A percentile compares a stretch with the other conserved stretches of the same genome.
phyloP scores from a whole-genome alignment of 2,113 vertebrate species.

The Astatoreochromis straeleni region DNA sequence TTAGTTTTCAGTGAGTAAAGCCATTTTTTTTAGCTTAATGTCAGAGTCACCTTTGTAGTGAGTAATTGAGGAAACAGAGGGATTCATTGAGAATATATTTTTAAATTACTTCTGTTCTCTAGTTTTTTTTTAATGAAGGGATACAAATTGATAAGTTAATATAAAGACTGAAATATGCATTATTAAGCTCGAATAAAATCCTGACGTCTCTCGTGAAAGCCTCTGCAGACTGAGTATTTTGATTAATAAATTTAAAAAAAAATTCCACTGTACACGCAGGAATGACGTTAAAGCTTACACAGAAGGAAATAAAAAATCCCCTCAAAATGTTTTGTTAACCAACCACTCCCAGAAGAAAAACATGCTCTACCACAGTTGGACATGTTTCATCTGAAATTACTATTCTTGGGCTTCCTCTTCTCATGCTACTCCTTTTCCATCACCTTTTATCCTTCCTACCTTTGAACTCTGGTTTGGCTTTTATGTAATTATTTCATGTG shows the following conservation, averaged over 20 bases:
- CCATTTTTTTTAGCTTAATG: neutral
- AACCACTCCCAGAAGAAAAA: neutral
- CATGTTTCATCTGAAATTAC: neutral
- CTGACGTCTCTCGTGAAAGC: neutral
- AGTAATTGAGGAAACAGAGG: neutral
- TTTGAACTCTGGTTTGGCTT: neutral
- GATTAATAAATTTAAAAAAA: accelerated
- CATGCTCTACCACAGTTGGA: neutral
- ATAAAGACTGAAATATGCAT: neutral
- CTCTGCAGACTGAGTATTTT: neutral
- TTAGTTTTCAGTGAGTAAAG: neutral
- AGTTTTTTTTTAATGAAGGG: neutral
- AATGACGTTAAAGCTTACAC: neutral
- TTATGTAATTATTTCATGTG: neutral
- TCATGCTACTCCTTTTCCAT: neutral
- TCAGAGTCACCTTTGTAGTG: neutral
- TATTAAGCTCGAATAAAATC: neutral
- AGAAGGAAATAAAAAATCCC: neutral
- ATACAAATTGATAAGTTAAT: neutral
- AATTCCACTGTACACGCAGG: neutral
- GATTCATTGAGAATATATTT: neutral
- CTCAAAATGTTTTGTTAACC: neutral
- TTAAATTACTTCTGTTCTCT: neutral
- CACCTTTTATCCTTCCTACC: neutral
- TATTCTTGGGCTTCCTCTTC: neutral